phyloP scores from a whole-genome alignment of 2,113 vertebrate genomes.

The Apteryx owenii region DNA sequence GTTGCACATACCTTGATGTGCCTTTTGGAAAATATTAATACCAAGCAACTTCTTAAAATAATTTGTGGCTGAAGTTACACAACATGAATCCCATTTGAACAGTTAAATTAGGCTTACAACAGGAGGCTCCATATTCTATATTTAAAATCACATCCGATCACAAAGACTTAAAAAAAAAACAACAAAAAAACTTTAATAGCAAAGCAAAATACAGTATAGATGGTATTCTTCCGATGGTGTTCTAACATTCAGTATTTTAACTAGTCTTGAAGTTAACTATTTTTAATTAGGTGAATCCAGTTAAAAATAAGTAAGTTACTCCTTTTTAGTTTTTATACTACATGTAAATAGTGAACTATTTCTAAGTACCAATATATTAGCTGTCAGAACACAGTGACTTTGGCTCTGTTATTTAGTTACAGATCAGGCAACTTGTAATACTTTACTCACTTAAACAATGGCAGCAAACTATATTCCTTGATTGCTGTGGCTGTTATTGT shows the following conservation, averaged over 20 bases:
- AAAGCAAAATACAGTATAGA: background rate
- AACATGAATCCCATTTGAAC: background rate
- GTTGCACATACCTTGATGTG: background rate
- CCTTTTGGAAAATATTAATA: background rate
- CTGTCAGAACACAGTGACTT: accelerated
- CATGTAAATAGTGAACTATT: background rate
- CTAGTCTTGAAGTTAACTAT: background rate
- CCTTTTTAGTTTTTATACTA: background rate
- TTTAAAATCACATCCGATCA: background rate
- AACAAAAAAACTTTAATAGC: background rate
- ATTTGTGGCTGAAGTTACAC: background rate
- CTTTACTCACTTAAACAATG: background rate
- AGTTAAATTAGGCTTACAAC: background rate
- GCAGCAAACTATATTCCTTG: background rate
- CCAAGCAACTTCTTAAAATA: background rate
- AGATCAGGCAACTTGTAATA: background rate
- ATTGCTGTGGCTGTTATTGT: background rate
- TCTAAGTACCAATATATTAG: background rate
- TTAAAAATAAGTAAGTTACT: background rate
- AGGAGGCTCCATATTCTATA: background rate
- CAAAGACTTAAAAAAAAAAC: background rate
- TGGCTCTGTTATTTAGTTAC: background rate
- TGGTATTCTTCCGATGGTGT: background rate
- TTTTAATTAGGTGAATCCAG: background rate
- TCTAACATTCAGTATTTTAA: background rate